Base-by-base conservation (phyloP, 2,888 invertebrate genomes). In the Stenodera caucasica region DNA sequence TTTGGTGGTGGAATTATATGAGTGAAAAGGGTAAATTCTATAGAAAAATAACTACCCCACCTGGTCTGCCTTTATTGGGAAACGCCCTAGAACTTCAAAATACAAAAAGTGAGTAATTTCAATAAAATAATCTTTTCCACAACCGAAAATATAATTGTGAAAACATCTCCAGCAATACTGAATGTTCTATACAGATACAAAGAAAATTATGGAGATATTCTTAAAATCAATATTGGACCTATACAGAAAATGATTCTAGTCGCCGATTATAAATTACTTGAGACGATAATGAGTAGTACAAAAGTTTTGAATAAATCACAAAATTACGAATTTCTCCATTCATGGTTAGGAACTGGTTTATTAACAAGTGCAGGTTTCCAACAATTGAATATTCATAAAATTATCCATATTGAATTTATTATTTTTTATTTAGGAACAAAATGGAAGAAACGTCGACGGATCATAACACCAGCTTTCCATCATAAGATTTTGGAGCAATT, bases 281-380 rank as follows among this genome's bases (percentile, higher is more conserved):
- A 77, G 66, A n/a, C n/a, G n/a, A n/a, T n/a, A n/a, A n/a, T n/a
- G n/a, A n/a, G n/a, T n/a, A n/a, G n/a, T n/a, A n/a, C 67, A 69
- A 40, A 66, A 21, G 67, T 77, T 55, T 65, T 79, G 11, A 64
- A 72, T 18, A 81, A 81, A 67, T 70, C 76, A 2, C 55, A 57
- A 4, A 76, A 75, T 49, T 81, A 80, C 58, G 58, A 68, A 18
- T 78, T 72, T 68, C 58, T 79, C 11, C 65, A 71, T 49, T 66
- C 68, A 0, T 81, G 81, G 81, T 65, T 81, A 11, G 78, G 65
- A n/a, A 53, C 37, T 6, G 65, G 62, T 2, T 40, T 65, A n/a
- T 23, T 67, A 8, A 63, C 64, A 9, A 53, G 55, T 23, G 40
- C 23, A 9, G 63, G 57, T 29, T 5, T n/a, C n/a, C n/a, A n/a